Conservation (phyloP, 2,797 vertebrate genomes). For the Scomberomorus guttatus region DNA sequence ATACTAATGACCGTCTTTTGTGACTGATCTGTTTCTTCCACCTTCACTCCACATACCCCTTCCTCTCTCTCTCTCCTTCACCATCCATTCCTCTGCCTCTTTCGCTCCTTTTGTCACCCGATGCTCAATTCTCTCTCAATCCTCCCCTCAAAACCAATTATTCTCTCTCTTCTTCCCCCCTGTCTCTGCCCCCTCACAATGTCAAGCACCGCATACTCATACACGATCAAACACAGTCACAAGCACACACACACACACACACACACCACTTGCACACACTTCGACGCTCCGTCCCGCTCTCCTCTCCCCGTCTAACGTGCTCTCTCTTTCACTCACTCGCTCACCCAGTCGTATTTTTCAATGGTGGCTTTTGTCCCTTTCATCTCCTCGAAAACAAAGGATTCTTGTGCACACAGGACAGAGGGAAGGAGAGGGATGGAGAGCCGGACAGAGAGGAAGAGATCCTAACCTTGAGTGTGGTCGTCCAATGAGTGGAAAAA, state of each 20-base stretch:
- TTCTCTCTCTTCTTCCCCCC: conserved; percentile 34
- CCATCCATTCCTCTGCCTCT: conserved; percentile 59
- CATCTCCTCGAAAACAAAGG: conserved; percentile 86
- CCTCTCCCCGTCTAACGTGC: conserved; percentile 53
- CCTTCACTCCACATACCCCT: conserved; percentile 50
- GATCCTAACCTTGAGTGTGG: conserved; percentile 65
- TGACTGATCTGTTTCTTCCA: conserved; percentile 63
- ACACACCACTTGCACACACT: conserved; percentile 34
- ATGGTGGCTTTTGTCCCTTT: conserved; percentile 90
- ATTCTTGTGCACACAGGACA: conserved; percentile 84
- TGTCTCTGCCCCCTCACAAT: conserved; percentile 53
- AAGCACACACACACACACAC: conserved; percentile 44
- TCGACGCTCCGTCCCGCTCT: conserved; percentile 47
- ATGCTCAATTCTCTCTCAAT: conserved; percentile 45
- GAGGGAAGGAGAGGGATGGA: conserved; percentile 70
- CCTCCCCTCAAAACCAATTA: conserved; percentile 61
- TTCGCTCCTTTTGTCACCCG: conserved; percentile 58
- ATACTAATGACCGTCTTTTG: conserved; percentile 80
- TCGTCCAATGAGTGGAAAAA: conserved; percentile 31
- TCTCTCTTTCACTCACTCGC: conserved; percentile 68
- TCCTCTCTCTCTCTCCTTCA: conserved; percentile 27
- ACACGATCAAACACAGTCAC: conserved; percentile 50
- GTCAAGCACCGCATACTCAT: conserved; percentile 61
- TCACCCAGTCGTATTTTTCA: conserved; percentile 84
- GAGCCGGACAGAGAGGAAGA: conserved; percentile 72